These are phyloP conservation scores for Babylonia areolata DNA, from an alignment of 1,140 invertebrate genomes.

Conservation along the genomic window DNA sequence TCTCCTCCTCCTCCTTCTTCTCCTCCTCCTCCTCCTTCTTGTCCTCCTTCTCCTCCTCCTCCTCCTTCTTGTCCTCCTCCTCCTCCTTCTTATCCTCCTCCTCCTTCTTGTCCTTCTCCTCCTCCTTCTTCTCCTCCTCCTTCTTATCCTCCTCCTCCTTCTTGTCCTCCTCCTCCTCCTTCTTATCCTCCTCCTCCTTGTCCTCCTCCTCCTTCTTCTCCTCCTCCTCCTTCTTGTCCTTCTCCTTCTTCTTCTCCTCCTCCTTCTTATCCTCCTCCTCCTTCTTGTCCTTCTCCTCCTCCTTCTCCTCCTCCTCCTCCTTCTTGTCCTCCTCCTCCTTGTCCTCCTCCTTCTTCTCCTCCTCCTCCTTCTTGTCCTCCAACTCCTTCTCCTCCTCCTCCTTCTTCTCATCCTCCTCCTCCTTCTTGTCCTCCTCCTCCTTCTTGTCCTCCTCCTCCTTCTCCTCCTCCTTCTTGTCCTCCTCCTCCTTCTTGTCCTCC, in stretches of 20 bases:
- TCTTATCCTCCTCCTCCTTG: no score
- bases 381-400: no score
- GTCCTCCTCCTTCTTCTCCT: neutral
- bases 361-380: neutral
- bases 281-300: no score
- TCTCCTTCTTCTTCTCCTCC: no score
- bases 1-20: neutral
- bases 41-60: neutral
- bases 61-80: neutral
- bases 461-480: slow-evolving; percentile 18
- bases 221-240: no score
- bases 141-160: no score
- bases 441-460: slow-evolving; percentile 43
- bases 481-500: neutral
- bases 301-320: neutral
- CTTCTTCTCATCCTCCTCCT: no score
- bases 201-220: no score
- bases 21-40: neutral
- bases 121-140: no score
- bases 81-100: no score
- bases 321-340: neutral
- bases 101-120: no score
- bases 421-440: slow-evolving; percentile 11
- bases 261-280: no score
- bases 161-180: neutral